Evolutionary conservation across 2,888 invertebrate genomes (phyloP), one percentile per base, ranked within the genome.

Genomic region (Drosophila fungiperda): DNA sequence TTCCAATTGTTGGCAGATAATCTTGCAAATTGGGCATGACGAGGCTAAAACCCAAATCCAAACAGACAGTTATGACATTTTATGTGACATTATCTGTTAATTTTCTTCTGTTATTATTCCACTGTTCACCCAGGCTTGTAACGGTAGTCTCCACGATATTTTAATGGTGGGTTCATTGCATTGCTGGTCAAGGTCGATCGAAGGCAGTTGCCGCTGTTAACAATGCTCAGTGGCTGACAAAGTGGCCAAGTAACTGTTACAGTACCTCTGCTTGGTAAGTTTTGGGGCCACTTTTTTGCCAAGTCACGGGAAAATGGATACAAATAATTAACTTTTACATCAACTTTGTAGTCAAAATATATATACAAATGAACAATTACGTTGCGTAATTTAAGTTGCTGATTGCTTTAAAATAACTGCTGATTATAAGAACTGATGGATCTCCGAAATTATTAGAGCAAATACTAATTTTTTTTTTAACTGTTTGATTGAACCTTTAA

Each of bases 61-160:
- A 73, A 49, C 65, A 79, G 85, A 82, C 88, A 89, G 80, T 89
- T 89, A 80, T 89, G 80, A 78, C 83, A 89, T 54, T 86, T 86
- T 86, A 82, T 89, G 86, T 80, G 83, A 78, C 83, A 77, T 64
- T 69, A 49, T 32, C 8, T 57, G 12, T 26, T 54, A 7, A n/a
- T 55, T n/a, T 38, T 55, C n/a, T 9, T 7, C 33, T 17, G 35
- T 23, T 45, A 9, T 26, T 40, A 29, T 29, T 23, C 36, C 49
- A 54, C 57, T 54, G 35, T 48, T 69, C 23, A 42, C n/a, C 17
- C 36, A 35, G 58, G 49, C 49, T 38, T 42, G 71, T 82, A 79
- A 81, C 82, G 78, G 73, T 61, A 61, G 65, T 60, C 78, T 73
- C 48, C 23, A 68, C 50, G 61, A 52, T 68, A 58, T 36, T 32